Percentiles rank a stretch among this genome's conserved stretches.
Evolutionary conservation across 2,797 vertebrate genomes (phyloP).

Genomic region (Dallia pectoralis): DNA sequence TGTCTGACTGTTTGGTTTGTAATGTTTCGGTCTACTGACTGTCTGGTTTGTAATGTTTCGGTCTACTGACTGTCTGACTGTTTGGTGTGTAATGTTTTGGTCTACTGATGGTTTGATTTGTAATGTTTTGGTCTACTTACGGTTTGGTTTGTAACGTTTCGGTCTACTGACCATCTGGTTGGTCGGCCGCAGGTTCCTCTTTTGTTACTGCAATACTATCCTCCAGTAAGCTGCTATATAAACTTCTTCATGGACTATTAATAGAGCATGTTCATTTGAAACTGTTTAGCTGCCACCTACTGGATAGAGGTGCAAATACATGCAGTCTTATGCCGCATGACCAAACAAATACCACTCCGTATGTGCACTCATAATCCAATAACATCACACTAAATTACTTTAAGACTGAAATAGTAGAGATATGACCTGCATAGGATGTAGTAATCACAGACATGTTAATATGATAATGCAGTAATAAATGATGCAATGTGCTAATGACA

Average conservation of each 20-base stretch:
- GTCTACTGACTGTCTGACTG: too few species aligned
- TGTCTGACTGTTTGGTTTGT: too few species aligned
- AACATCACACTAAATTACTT: background rate
- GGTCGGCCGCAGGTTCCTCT: slow-evolving; percentile 11
- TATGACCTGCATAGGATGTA: background rate
- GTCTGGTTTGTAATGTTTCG: too few species aligned
- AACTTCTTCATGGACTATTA: background rate
- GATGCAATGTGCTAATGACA: too few species aligned
- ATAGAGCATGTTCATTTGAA: background rate
- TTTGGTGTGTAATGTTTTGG: too few species aligned
- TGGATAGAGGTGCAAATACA: slow-evolving; percentile 33
- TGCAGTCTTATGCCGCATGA: background rate
- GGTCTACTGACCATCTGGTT: slow-evolving; percentile 37
- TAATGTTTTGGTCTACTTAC: too few species aligned
- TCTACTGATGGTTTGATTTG: too few species aligned
- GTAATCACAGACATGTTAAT: background rate
- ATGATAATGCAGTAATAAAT: background rate
- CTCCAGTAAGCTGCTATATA: slow-evolving; percentile 39
- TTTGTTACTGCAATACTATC: slow-evolving; percentile 23
- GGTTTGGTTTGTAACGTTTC: background rate
- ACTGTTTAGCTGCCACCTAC: slow-evolving; percentile 47
- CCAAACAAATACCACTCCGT: background rate
- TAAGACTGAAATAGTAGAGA: background rate
- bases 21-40: too few species aligned
- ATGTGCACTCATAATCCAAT: background rate